These are phyloP conservation scores for Sus scrofa DNA, from an alignment of 2,113 vertebrate genomes.

Conservation along the genomic window T2T-Sscrofa CM000817.6:152582001-152582500, in stretches of 20 bases:
- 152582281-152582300: not conserved
- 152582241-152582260: not conserved
- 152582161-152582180: not conserved
- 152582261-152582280: not conserved
- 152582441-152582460: not conserved
- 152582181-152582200: not conserved
- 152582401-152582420: too few relatives aligned
- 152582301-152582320: not conserved
- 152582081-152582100: not conserved
- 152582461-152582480: too few relatives aligned
- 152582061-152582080: not conserved
- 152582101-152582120: not conserved
- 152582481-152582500: too few relatives aligned
- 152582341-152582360: not conserved
- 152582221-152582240: not conserved
- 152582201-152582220: not conserved
- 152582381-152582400: not conserved
- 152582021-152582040: not conserved
- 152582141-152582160: not conserved
- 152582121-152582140: not conserved
- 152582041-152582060: conserved; percentile 1
- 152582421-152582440: not conserved
- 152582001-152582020: not conserved
- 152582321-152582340: not conserved
- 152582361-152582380: not conserved